Conservation (phyloP, 2,888 invertebrate species). For the Apotomis capreana region DNA sequence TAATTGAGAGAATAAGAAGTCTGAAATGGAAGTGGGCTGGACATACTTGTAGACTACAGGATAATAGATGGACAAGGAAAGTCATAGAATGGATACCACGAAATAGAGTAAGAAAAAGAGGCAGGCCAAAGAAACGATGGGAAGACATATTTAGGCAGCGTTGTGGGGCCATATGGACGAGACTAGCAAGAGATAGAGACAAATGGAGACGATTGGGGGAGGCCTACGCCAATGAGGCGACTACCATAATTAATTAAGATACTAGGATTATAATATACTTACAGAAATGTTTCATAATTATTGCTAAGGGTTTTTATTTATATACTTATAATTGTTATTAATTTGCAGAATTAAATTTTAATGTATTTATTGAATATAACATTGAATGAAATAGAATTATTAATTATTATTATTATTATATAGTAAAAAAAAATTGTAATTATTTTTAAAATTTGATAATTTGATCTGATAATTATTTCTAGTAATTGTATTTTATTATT, state of each 20-base stretch:
- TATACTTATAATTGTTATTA: too few species aligned
- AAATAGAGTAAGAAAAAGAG: not conserved
- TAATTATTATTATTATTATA: too few species aligned
- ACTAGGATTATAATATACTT: too few species aligned
- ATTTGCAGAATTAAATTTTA: too few species aligned
- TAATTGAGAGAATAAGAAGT: conserved; percentile 1
- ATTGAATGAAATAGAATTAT: too few species aligned
- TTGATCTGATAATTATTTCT: too few species aligned
- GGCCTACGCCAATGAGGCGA: conserved; percentile 12
- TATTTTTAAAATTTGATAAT: too few species aligned
- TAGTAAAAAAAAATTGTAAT: too few species aligned
- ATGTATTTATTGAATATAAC: too few species aligned
- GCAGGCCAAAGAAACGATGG: not conserved
- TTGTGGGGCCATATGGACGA: not conserved
- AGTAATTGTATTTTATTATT: too few species aligned
- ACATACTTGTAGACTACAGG: not conserved
- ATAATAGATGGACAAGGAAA: conserved; percentile 11
- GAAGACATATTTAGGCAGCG: conserved; percentile 2
- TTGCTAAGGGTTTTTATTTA: too few species aligned
- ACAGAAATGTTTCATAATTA: too few species aligned
- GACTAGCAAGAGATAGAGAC: not conserved
- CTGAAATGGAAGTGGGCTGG: conserved; percentile 18
- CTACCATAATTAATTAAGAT: conserved; percentile 9
- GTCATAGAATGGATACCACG: not conserved
- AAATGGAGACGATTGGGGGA: not conserved